Evolutionary conservation across 2,888 invertebrate genomes (phyloP).

Genomic region (Platycnemis pennipes): DNA sequence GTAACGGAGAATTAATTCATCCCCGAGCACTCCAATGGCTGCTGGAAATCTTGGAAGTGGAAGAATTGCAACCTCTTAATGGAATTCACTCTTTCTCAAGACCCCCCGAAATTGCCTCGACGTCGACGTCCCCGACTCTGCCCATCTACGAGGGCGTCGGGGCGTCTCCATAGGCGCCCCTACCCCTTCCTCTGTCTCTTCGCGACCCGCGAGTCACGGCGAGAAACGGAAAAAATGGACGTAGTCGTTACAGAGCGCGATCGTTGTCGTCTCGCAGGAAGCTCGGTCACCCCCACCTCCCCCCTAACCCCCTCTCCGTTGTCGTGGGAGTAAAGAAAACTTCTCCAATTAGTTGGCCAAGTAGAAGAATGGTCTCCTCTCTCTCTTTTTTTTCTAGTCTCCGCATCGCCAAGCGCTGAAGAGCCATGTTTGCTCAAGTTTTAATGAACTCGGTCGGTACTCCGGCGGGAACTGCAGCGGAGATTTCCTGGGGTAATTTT

Average conservation of each 20-base stretch:
- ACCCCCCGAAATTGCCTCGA: neutral
- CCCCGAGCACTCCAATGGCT: too few relatives aligned
- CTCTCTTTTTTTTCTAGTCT: neutral
- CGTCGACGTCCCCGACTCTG: neutral
- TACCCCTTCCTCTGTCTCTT: too few relatives aligned
- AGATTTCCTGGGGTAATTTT: neutral
- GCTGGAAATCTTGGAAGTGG: too few relatives aligned
- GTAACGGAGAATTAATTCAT: too few relatives aligned
- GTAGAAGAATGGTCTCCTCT: neutral
- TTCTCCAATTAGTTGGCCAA: conserved; percentile 33
- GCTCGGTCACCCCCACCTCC: neutral
- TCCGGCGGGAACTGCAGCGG: neutral
- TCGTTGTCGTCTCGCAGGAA: neutral
- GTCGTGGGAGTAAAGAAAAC: neutral
- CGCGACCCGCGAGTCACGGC: neutral
- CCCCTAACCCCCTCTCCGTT: neutral
- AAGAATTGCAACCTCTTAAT: too few relatives aligned
- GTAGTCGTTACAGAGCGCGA: neutral
- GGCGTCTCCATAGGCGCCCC: neutral
- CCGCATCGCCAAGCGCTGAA: neutral
- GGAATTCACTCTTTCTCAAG: neutral
- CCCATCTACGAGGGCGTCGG: neutral
- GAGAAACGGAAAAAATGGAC: neutral
- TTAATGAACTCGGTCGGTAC: neutral
- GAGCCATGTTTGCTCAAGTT: neutral